These are phyloP conservation scores for Cyprinodon brontotheroides DNA, from an alignment of 2,113 vertebrate genomes.

Conservation along the genomic window DNA sequence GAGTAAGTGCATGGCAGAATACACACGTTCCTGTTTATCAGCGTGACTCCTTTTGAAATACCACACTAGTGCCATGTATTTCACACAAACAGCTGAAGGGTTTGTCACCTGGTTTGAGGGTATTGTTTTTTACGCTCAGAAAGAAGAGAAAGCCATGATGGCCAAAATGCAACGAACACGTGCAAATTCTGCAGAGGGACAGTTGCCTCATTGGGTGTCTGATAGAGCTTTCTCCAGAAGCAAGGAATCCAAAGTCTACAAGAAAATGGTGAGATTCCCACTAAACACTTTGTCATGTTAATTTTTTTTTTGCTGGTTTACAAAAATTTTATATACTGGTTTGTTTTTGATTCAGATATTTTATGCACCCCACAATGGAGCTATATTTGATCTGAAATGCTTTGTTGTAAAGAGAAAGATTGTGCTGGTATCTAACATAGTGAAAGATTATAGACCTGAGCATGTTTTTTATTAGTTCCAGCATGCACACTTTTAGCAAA, in stretches of 20 bases:
- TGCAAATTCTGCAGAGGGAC: slow-evolving; percentile 89
- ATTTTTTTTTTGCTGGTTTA: neutral
- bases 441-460: neutral
- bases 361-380: neutral
- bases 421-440: neutral
- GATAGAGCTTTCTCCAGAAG: slow-evolving; percentile 90
- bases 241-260: slow-evolving; percentile 95
- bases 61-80: slow-evolving; percentile 43
- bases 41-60: slow-evolving; percentile 24
- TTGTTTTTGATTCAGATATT: too few species aligned
- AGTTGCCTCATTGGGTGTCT: slow-evolving; percentile 91
- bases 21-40: slow-evolving; percentile 20
- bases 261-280: slow-evolving; percentile 91
- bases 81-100: slow-evolving; percentile 57
- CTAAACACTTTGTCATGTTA: slow-evolving; percentile 5
- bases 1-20: slow-evolving; percentile 76
- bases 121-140: slow-evolving; percentile 75
- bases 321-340: too few species aligned
- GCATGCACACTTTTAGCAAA: neutral
- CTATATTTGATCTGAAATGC: neutral
- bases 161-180: slow-evolving; percentile 90
- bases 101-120: slow-evolving; percentile 49
- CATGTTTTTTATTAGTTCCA: neutral
- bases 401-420: neutral
- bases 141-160: slow-evolving; percentile 95